Conservation (phyloP, 1,140 invertebrate species). For the Gonatopus flavifemur region DNA sequence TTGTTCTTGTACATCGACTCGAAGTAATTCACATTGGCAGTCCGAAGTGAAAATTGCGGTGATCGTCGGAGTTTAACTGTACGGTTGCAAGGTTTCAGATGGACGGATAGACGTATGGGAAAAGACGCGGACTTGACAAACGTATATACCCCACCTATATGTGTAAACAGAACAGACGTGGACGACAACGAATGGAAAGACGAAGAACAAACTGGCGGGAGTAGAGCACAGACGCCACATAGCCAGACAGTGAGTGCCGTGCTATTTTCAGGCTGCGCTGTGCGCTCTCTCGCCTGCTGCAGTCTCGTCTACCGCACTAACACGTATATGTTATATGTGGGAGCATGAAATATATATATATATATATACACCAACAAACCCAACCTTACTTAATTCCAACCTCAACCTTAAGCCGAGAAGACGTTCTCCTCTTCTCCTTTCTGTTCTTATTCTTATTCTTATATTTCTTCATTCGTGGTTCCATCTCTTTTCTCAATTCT, state of each 20-base stretch:
- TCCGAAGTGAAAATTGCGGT: no score
- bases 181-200: no score
- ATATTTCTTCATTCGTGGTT: background rate
- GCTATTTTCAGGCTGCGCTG: conserved; percentile 41
- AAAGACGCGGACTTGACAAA: conserved; percentile 20
- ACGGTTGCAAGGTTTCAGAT: conserved; percentile 24
- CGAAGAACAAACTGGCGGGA: conserved; percentile 19
- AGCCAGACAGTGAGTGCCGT: conserved; percentile 49
- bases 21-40: no score
- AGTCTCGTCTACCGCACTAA: conserved; percentile 21
- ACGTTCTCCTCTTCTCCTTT: conserved; percentile 1
- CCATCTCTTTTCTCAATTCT: background rate
- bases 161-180: no score
- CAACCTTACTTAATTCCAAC: conserved; percentile 31
- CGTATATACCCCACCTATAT: no score
- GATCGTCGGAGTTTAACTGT: no score
- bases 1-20: no score
- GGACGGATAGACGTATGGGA: conserved; percentile 28
- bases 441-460: background rate
- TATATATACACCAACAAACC: no score
- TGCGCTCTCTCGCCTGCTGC: conserved; percentile 1
- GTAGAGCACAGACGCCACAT: conserved; percentile 41
- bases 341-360: no score
- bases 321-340: no score
- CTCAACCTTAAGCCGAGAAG: conserved; percentile 23